phyloP scores from a whole-genome alignment of 2,113 vertebrate genomes.

The Lamprotornis superbus region DNA sequence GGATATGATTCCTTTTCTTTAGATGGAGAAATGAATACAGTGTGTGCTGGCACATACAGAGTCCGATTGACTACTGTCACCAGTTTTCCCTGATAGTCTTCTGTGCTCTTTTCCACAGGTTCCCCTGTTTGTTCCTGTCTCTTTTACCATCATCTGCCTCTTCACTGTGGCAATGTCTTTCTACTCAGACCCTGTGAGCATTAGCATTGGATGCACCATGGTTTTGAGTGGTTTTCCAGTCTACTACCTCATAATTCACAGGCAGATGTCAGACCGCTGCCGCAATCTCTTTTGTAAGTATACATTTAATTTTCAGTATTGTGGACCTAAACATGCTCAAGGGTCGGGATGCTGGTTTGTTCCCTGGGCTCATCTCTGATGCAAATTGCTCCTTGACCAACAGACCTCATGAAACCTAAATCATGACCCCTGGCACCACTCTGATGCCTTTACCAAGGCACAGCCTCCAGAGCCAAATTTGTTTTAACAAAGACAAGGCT shows the following conservation, averaged over 20 bases:
- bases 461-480: background rate
- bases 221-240: constrained; percentile 75
- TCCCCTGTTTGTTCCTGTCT: constrained; percentile 67
- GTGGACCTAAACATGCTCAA: accelerated
- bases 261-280: constrained; percentile 41
- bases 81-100: background rate
- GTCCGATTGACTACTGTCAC: background rate
- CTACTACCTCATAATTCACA: constrained; percentile 60
- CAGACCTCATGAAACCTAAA: background rate
- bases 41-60: accelerated
- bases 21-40: background rate
- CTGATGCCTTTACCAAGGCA: background rate
- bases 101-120: constrained; percentile 47
- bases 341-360: background rate
- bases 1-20: background rate
- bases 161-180: constrained; percentile 73
- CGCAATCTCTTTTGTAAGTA: constrained; percentile 54
- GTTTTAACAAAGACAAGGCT: background rate
- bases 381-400: background rate
- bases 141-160: constrained; percentile 70
- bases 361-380: background rate
- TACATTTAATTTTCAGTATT: background rate
- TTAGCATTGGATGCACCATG: constrained; percentile 65
- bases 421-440: background rate
- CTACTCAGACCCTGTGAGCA: constrained; percentile 73